Evolutionary conservation across 2,113 vertebrate species (phyloP).

Genomic region (Hemibagrus wyckioides): DNA sequence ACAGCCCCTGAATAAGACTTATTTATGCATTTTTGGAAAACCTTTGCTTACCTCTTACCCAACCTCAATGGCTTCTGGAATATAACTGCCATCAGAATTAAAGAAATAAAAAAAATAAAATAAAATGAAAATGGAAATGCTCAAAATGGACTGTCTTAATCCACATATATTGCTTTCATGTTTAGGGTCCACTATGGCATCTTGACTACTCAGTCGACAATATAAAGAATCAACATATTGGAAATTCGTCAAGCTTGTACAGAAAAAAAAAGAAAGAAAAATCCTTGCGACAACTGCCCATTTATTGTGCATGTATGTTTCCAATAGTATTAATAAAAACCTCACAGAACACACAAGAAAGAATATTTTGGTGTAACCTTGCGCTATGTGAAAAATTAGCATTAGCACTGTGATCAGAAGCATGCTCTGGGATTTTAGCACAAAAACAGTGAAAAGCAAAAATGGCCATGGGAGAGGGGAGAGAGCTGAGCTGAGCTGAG

Average conservation of each 20-base stretch:
- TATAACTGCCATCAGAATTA: not conserved
- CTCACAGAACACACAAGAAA: slow-evolving; percentile 10
- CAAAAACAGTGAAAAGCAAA: slow-evolving; percentile 10
- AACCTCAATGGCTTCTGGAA: slow-evolving; percentile 9
- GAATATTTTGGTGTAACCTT: not conserved
- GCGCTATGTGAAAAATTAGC: not conserved
- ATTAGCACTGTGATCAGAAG: slow-evolving; percentile 14
- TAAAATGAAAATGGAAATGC: not conserved
- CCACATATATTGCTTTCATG: slow-evolving; percentile 39
- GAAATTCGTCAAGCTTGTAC: slow-evolving; percentile 17
- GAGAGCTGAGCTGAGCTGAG: slow-evolving; percentile 14
- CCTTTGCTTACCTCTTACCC: slow-evolving; percentile 35
- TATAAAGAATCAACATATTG: slow-evolving; percentile 25
- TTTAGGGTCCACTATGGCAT: slow-evolving; percentile 24
- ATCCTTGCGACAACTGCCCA: slow-evolving; percentile 4
- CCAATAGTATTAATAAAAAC: not conserved
- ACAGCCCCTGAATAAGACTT: slow-evolving; percentile 40
- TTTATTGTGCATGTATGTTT: not conserved
- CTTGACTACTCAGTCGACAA: not conserved
- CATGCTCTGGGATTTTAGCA: slow-evolving; percentile 25
- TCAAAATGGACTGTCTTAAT: slow-evolving; percentile 13
- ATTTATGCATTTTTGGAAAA: slow-evolving; percentile 7
- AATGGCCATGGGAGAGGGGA: not conserved
- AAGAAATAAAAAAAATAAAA: not conserved
- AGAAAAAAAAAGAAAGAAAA: not conserved